Evolutionary conservation across 2,797 vertebrate species (phyloP), one percentile per base, ranked within the genome.

Genomic region (Euphonia xanthogaster): DNA sequence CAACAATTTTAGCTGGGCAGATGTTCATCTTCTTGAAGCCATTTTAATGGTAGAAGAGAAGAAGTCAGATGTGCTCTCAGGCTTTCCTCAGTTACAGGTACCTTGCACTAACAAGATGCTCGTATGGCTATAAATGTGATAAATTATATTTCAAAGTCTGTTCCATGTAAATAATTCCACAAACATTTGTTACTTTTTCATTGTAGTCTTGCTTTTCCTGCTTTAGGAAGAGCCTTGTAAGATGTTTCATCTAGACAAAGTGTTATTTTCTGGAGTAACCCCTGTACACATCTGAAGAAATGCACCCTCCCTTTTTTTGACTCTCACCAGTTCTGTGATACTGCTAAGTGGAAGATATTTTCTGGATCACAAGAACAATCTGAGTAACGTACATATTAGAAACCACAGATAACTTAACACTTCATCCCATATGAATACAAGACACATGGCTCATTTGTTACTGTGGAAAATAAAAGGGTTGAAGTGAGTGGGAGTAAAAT

Each of bases 11-110:
- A 99, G 98, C 94, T 96, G 97, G 97, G 99, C 99, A 19, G 99
- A 99, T 61, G 96, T 99, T 72, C 98, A 98, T 88, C 97, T 99
- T 55, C 74, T 99, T 63, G 99, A 99, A 97, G 98, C 97, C 77
- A 98, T 98, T 86, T 96, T 99, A 96, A 99, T 98, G 98, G 86
- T 99, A 76, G 99, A 99, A 96, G 99, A 99, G 96, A 97, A 97
- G 48, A 97, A 98, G 58, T 78, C 98, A 15, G 97, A 79, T 7
- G 97, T 98, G 70, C 98, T 99, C 4, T 82, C 95, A 7, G 89
- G 97, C 3, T 99, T 99, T 90, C 97, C 97, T 86, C 97, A 96
- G 28, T 93, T 98, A 51, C 98, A 98, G 98, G 98, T 99, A 98
- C 81, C 25, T 72, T 76, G 66, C 50, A 65, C 28, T 90, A 72